Evolutionary conservation across 2,888 invertebrate genomes (phyloP).

Genomic region (Thecophora atra): DNA sequence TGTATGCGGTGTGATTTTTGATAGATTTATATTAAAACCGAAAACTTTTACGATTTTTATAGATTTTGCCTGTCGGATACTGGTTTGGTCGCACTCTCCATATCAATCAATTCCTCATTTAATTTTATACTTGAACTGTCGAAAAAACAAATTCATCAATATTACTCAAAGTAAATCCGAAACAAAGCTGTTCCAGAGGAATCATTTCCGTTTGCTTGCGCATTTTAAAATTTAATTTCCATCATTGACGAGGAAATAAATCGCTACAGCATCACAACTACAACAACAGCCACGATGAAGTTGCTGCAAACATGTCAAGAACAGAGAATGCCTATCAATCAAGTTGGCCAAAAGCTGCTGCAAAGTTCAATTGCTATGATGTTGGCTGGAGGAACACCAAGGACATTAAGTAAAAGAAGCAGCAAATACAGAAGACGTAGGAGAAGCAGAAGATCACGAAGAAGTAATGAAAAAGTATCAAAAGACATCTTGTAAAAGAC

Average conservation of each 20-base stretch:
- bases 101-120: too few relatives aligned
- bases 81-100: too few relatives aligned
- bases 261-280: neutral
- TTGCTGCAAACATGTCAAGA: neutral
- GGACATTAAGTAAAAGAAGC: neutral
- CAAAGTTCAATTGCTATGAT: neutral
- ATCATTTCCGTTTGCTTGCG: neutral
- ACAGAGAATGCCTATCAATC: slow-evolving; percentile 5
- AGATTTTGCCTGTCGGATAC: too few relatives aligned
- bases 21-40: too few relatives aligned
- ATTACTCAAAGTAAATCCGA: neutral
- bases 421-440: slow-evolving; percentile 30
- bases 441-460: neutral
- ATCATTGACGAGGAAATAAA: neutral
- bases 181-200: neutral
- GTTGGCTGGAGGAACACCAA: neutral
- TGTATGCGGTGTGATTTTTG: too few relatives aligned
- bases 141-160: slow-evolving; percentile 15
- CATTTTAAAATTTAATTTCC: slow-evolving; percentile 11
- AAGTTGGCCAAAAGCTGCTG: neutral
- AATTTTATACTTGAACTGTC: neutral
- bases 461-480: neutral
- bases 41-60: too few relatives aligned
- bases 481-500: slow-evolving; percentile 35
- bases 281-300: neutral